Conservation (phyloP, 2,888 invertebrate genomes). For the Romanomermis culicivorax region DNA sequence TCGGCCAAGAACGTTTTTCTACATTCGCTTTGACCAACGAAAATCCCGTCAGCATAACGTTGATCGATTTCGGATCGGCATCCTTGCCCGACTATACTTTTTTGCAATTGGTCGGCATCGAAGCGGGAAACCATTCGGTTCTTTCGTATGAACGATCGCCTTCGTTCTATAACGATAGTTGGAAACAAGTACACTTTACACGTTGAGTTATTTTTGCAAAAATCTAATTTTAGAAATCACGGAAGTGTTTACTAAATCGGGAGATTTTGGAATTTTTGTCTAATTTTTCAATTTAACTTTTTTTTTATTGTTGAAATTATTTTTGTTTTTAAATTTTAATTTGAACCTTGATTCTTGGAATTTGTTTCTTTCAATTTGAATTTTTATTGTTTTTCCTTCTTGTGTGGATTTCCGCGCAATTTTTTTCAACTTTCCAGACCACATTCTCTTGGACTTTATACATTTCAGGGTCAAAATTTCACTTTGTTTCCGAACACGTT, state of each 20-base stretch:
- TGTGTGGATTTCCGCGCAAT: no score
- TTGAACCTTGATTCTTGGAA: no score
- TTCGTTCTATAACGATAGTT: slow-evolving; percentile 14
- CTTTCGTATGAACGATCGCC: slow-evolving; percentile 26
- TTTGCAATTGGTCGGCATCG: slow-evolving; percentile 30
- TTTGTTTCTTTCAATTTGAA: no score
- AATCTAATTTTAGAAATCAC: background rate
- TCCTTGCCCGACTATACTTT: slow-evolving; percentile 16
- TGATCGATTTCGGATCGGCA: slow-evolving; percentile 32
- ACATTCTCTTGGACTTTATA: no score
- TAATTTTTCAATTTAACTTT: no score
- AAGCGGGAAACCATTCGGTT: slow-evolving; percentile 30
- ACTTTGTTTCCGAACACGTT: slow-evolving; percentile 28
- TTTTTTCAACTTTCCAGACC: no score
- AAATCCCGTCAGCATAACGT: slow-evolving; percentile 48
- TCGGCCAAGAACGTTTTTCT: slow-evolving; percentile 43
- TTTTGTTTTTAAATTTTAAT: no score
- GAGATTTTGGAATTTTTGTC: no score
- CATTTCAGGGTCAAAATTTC: slow-evolving; percentile 17
- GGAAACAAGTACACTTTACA: slow-evolving; percentile 6
- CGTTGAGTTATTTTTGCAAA: background rate
- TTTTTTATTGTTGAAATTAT: no score
- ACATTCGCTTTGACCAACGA: slow-evolving; percentile 49
- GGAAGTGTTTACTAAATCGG: no score
- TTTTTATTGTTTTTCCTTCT: no score